Evolutionary conservation across 1,140 invertebrate genomes (phyloP), one percentile per base, ranked within the genome.

Genomic region (Bradynema listronoti): DNA sequence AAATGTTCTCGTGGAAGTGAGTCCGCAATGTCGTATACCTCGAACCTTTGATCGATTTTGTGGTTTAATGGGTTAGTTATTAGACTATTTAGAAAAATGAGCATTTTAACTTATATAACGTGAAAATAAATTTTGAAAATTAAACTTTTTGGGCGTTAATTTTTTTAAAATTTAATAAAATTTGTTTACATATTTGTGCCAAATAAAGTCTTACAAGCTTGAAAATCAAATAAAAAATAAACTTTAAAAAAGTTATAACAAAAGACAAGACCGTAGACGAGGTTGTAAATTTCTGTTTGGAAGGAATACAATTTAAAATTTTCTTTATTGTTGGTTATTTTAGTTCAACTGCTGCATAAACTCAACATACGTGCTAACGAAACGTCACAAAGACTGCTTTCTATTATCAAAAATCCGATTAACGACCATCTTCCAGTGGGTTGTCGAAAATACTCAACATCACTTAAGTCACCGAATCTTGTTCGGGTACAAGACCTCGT

Each of bases 11-110:
- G 97, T 99, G 73, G 91, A 98, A 86, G 86, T 99, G 24, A 92
- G 94, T 82, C 93, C 95, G 43, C 92, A 96, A 80, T 98, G 92
- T 6, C 85, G 94, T 75, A 94, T 99, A 78, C 95, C 95, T 0
- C 84, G 94, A 71, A 98, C 94, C 11, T 98, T 93, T 77, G 94
- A 96, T 78, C 84, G 94, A 77, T 99, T 99, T 84, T 90, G 91
- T 75, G 93, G 92, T 41, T 80, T 98, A 16, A 97, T 99, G 86
- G 90, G 90, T 92, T 84, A 80, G 80, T 68, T 16, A 16, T 36
- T 58, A 22, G 27, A 24, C 27, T 49, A 16, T 57, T 51, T 19
- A 9, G n/a, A n/a, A n/a, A n/a, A n/a, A n/a, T n/a, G n/a, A n/a
- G n/a, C n/a, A n/a, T n/a, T n/a, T n/a, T n/a, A n/a, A n/a, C n/a